Evolutionary conservation across 2,888 invertebrate species (phyloP).

Genomic region (Eupithecia subfuscata): DNA sequence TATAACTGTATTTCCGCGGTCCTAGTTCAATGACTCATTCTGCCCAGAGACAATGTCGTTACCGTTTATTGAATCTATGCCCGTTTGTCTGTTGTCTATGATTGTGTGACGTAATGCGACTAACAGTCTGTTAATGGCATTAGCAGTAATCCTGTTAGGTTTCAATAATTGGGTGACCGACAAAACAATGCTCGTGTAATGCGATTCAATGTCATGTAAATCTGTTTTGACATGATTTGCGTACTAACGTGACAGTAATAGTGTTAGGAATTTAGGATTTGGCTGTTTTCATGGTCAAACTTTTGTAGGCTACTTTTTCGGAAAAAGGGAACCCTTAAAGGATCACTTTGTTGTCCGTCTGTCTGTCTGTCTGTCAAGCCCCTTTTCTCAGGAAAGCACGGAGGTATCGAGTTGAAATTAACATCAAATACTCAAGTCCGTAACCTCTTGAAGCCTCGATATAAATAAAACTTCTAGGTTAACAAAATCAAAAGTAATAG

Average conservation of each 20-base stretch:
- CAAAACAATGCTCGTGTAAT: slow-evolving; percentile 48
- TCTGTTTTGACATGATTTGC: slow-evolving; percentile 34
- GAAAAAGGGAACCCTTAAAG: no score
- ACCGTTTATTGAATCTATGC: background rate
- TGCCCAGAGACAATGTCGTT: background rate
- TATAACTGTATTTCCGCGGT: no score
- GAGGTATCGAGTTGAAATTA: no score
- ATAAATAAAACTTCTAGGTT: no score
- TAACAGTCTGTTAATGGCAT: slow-evolving; percentile 59
- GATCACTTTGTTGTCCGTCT: no score
- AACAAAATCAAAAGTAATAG: no score
- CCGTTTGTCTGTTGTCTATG: slow-evolving; percentile 4
- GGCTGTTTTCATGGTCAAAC: background rate
- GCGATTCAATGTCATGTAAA: slow-evolving; percentile 32
- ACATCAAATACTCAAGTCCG: no score
- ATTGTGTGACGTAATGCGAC: slow-evolving; percentile 40
- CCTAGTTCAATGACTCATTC: background rate
- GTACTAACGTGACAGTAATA: background rate
- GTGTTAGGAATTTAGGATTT: background rate
- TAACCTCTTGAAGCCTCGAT: no score
- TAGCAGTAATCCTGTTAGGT: slow-evolving; percentile 62
- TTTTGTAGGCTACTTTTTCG: background rate
- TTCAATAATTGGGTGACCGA: slow-evolving; percentile 58
- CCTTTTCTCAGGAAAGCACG: no score
- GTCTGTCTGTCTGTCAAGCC: no score